Evolutionary conservation across 2,113 vertebrate species (phyloP).

Genomic region (Hypomesus transpacificus): DNA sequence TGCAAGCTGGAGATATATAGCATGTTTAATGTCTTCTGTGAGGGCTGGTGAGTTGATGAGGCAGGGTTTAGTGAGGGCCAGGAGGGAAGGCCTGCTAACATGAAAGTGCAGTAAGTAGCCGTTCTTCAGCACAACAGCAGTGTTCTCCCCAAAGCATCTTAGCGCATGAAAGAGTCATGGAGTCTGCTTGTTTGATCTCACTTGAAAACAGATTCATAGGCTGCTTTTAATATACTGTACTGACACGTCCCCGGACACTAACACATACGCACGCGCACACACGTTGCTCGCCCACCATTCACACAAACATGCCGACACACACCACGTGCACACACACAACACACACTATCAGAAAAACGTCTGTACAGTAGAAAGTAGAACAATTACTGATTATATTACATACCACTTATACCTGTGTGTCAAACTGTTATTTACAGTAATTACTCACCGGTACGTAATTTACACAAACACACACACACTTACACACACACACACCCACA

Average conservation of each 20-base stretch:
- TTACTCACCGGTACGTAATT: no score
- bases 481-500: no score
- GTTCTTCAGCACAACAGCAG: not conserved
- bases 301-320: not conserved
- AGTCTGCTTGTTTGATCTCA: not conserved
- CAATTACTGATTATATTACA: no score
- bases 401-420: no score
- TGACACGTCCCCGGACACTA: not conserved
- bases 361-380: no score
- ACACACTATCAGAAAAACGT: no score
- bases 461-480: no score
- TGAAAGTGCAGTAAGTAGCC: not conserved
- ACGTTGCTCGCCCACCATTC: not conserved
- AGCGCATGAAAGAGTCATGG: not conserved
- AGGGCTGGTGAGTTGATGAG: not conserved
- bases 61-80: not conserved
- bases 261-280: slow-evolving; percentile 1
- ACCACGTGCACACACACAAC: no score
- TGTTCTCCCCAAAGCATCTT: not conserved
- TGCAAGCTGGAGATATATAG: no score
- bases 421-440: no score
- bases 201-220: not conserved
- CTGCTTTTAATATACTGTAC: not conserved
- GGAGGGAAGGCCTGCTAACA: not conserved
- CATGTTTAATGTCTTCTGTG: not conserved